Conservation (phyloP, 2,888 invertebrate genomes). For the Julus scandinavius region DNA sequence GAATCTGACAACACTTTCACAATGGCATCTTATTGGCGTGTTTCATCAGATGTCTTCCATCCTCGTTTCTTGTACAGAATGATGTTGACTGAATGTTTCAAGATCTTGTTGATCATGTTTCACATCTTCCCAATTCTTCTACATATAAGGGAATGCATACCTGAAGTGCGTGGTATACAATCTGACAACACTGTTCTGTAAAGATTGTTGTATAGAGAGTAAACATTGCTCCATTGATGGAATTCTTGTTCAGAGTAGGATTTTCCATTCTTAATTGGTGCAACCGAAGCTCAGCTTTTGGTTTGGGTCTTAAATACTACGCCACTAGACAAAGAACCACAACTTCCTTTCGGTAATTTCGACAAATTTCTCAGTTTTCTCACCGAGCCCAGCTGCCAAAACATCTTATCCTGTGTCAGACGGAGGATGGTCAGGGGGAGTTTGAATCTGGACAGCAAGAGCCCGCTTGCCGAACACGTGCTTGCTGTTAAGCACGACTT, state of each 20-base stretch:
- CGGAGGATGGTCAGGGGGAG: background rate
- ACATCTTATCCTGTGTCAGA: slow-evolving; percentile 23
- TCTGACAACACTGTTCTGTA: too few species aligned
- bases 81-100: too few species aligned
- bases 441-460: background rate
- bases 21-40: too few species aligned
- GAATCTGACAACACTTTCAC: too few species aligned
- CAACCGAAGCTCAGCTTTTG: background rate
- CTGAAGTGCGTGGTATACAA: too few species aligned
- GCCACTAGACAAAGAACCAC: slow-evolving; percentile 16
- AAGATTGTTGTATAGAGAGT: too few species aligned
- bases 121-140: too few species aligned
- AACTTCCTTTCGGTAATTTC: slow-evolving; percentile 39
- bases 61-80: too few species aligned
- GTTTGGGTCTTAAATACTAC: background rate
- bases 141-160: too few species aligned
- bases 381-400: slow-evolving; percentile 15
- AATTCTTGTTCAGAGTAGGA: background rate
- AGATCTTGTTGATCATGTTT: too few species aligned
- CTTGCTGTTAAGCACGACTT: slow-evolving; percentile 30
- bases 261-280: background rate
- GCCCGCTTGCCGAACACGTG: slow-evolving; percentile 19
- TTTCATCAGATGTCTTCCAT: too few species aligned
- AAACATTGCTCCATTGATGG: too few species aligned
- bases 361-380: slow-evolving; percentile 35